Evolutionary conservation across 2,113 vertebrate genomes (phyloP).

Genomic region (Octodon degus): DNA sequence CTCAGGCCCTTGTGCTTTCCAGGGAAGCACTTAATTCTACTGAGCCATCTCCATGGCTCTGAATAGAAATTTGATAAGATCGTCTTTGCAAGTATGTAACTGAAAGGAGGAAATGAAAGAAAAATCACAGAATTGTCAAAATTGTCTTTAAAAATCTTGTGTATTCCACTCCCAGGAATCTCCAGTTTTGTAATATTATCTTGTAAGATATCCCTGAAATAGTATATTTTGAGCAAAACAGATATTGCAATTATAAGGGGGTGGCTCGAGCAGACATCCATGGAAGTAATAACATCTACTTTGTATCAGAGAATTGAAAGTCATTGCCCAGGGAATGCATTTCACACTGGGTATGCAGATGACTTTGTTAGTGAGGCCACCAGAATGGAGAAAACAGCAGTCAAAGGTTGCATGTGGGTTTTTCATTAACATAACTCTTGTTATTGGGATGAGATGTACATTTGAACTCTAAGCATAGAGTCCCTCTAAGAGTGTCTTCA

Average conservation of each 20-base stretch:
- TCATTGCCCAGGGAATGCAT: neutral
- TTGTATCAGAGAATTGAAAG: neutral
- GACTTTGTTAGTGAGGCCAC: neutral
- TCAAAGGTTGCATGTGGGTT: neutral
- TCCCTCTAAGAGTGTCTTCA: neutral
- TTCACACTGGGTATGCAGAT: neutral
- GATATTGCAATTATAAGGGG: neutral
- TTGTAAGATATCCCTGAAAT: neutral
- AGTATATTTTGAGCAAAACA: neutral
- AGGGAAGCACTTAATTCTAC: too few relatives aligned
- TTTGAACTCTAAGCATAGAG: neutral
- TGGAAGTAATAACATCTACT: neutral
- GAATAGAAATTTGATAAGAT: neutral
- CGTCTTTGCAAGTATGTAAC: neutral
- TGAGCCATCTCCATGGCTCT: too few relatives aligned
- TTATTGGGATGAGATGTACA: neutral
- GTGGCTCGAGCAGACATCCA: neutral
- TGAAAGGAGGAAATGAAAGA: neutral
- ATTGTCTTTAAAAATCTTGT: neutral
- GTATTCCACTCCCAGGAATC: neutral
- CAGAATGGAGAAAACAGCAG: neutral
- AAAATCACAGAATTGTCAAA: neutral
- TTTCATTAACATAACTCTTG: neutral
- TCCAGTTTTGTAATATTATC: neutral
- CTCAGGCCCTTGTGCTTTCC: too few relatives aligned